Evolutionary conservation across 2,113 vertebrate species (phyloP).

Genomic region (Sakesphorus luctuosus): DNA sequence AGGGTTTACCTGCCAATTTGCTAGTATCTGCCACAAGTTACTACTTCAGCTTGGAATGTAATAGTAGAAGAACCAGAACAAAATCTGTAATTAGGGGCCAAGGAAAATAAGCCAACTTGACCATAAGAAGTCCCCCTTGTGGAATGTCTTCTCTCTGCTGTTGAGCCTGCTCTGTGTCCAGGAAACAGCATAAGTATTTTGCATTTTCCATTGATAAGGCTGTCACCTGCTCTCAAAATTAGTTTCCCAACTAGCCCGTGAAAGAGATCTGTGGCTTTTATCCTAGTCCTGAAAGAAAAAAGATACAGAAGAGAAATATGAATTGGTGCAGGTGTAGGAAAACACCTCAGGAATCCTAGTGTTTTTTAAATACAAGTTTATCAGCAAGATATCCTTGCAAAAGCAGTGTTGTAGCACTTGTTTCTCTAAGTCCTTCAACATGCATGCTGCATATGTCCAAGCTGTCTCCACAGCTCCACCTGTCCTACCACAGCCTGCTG

Average conservation of each 20-base stretch:
- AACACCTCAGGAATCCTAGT: background rate
- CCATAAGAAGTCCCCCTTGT: background rate
- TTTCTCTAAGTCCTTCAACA: background rate
- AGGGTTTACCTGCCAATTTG: background rate
- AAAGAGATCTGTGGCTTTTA: background rate
- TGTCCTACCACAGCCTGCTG: slow-evolving; percentile 8
- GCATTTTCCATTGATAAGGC: background rate
- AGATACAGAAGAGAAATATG: background rate
- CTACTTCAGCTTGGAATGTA: background rate
- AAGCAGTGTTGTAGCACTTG: background rate
- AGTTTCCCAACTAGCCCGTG: background rate
- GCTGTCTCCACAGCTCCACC: background rate
- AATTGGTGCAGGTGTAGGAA: background rate
- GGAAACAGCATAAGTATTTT: background rate
- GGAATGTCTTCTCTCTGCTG: background rate
- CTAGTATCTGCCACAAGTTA: background rate
- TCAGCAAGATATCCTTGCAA: background rate
- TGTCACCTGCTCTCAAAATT: background rate
- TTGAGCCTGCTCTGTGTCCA: background rate
- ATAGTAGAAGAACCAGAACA: background rate
- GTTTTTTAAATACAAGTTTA: background rate
- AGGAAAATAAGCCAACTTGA: background rate
- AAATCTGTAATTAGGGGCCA: background rate
- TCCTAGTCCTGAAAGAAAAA: background rate
- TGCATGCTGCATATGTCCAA: background rate